phyloP scores from a whole-genome alignment of 2,797 vertebrate genomes.

The Rhinichthys osculus region DNA sequence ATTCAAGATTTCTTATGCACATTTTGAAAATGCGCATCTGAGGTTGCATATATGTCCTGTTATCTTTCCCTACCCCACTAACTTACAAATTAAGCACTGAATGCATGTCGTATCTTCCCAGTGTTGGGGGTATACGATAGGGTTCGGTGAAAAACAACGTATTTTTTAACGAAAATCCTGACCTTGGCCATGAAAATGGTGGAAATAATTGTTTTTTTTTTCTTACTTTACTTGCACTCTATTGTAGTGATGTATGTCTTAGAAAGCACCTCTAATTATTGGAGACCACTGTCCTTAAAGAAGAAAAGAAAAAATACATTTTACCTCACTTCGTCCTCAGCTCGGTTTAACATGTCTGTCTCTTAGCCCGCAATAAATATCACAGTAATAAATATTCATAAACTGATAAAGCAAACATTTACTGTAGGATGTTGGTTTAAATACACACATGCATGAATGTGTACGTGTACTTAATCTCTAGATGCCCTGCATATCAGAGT shows the following conservation, averaged over 20 bases:
- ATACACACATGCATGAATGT: not conserved
- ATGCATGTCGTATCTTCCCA: no score
- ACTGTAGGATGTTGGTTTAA: not conserved
- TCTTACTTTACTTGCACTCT: not conserved
- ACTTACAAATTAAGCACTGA: no score
- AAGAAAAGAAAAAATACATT: not conserved
- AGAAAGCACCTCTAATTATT: not conserved
- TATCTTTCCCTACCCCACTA: no score
- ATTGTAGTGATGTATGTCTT: not conserved
- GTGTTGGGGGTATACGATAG: not conserved
- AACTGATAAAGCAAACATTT: conserved; percentile 25
- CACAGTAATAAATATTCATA: not conserved
- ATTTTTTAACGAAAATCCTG: not conserved
- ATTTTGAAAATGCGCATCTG: no score
- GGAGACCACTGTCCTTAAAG: not conserved
- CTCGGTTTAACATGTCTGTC: not conserved
- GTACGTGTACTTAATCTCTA: not conserved
- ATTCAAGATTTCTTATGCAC: no score
- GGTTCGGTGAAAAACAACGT: not conserved
- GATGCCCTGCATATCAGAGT: not conserved
- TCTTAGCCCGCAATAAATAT: conserved; percentile 32
- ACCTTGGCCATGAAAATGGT: not conserved
- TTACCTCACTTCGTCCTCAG: not conserved
- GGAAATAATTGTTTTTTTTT: conserved; percentile 14
- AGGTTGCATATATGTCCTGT: no score